A percentile compares a stretch with the other conserved stretches of the same genome.
Conservation (phyloP, 2,113 vertebrate genomes). For the Colinus virginianus region DNA sequence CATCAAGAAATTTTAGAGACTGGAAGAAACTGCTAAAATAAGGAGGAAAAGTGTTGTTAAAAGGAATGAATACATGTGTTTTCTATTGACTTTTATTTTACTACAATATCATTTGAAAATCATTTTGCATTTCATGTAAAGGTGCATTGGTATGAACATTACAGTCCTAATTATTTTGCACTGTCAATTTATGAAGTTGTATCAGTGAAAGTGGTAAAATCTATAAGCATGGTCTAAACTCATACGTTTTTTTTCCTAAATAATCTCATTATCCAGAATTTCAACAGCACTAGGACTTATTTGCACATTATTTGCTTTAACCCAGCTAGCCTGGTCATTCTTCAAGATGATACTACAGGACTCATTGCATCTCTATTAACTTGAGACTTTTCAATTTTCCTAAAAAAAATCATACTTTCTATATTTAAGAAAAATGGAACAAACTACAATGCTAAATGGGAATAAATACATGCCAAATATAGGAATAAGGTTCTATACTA, state of each 20-base stretch:
- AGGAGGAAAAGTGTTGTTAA: background rate
- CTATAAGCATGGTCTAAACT: background rate
- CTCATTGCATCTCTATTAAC: background rate
- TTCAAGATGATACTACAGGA: background rate
- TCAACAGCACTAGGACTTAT: background rate
- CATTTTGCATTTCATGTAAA: background rate
- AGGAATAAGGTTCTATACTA: background rate
- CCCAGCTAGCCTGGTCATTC: background rate
- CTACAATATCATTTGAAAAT: background rate
- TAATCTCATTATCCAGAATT: background rate
- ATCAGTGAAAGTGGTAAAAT: background rate
- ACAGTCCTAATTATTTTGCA: background rate
- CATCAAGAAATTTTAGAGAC: background rate
- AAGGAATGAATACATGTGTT: background rate
- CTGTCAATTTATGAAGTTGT: background rate
- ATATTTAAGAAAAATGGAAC: background rate
- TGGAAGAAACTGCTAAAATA: background rate
- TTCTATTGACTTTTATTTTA: background rate
- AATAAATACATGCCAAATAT: background rate
- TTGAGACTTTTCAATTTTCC: background rate
- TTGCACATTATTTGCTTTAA: background rate
- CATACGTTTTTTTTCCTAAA: background rate
- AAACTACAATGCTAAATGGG: background rate
- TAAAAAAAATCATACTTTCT: background rate
- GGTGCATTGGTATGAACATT: background rate